Percentiles rank a stretch among this genome's conserved stretches.
Evolutionary conservation across 23 tunicate species (phyloP).

Genomic region (Trididemnum miniatum): DNA sequence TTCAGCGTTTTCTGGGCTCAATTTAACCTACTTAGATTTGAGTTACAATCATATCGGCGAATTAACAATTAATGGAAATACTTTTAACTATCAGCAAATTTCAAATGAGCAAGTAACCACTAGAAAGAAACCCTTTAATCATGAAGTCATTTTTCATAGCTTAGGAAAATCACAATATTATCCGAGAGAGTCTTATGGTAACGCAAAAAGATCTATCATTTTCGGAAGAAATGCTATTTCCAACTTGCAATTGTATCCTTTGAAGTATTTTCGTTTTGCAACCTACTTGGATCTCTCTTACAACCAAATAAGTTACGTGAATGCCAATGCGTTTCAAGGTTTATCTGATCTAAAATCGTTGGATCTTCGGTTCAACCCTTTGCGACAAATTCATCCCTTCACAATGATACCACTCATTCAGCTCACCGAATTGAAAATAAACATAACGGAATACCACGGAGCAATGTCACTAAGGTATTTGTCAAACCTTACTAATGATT

Average conservation of each 20-base stretch:
- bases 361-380: conserved; percentile 31
- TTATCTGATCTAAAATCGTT: background rate
- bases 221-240: background rate
- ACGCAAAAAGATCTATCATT: background rate
- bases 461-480: conserved; percentile 6
- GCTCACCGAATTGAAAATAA: background rate
- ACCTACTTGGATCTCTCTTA: conserved; percentile 13
- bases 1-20: background rate
- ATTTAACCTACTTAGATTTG: background rate
- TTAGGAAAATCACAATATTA: background rate
- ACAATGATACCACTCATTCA: background rate
- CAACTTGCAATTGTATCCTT: background rate
- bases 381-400: conserved; percentile 3
- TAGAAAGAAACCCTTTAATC: too few species aligned
- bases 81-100: background rate
- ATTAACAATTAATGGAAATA: background rate
- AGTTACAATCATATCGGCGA: background rate
- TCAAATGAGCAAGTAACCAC: background rate
- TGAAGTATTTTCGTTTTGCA: background rate
- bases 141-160: too few species aligned
- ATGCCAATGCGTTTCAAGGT: background rate
- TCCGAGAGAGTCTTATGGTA: background rate
- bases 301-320: conserved; percentile 21
- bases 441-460: background rate
- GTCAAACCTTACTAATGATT: background rate